Conservation (phyloP, 1,140 invertebrate species). For the Agrypnia vestita region DNA sequence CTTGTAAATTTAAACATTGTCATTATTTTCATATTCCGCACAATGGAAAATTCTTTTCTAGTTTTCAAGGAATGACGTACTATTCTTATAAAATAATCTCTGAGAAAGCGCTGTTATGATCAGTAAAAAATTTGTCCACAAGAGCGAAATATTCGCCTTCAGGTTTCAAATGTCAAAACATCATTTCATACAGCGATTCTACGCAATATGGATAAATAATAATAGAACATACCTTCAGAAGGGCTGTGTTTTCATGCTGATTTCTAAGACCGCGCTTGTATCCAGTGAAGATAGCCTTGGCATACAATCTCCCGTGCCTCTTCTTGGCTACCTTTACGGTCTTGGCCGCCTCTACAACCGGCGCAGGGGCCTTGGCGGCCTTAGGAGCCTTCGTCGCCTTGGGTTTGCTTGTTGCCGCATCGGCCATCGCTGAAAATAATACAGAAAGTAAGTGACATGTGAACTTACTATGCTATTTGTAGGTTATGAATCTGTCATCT, state of each 20-base stretch:
- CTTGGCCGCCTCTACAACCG: constrained; percentile 71
- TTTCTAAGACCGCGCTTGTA: constrained; percentile 97
- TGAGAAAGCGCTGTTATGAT: constrained; percentile 51
- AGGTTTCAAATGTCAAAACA: constrained; percentile 74
- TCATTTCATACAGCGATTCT: constrained; percentile 62
- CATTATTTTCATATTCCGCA: too few species aligned
- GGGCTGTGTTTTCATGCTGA: constrained; percentile 97
- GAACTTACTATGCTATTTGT: constrained; percentile 20
- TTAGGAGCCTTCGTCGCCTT: constrained; percentile 75
- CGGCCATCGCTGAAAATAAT: constrained; percentile 77
- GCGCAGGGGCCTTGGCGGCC: constrained; percentile 72
- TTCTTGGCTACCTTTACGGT: constrained; percentile 75
- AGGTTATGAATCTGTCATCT: constrained; percentile 55
- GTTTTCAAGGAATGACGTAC: too few species aligned
- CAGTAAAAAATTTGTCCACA: constrained; percentile 68
- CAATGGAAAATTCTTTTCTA: too few species aligned
- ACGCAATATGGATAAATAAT: not conserved
- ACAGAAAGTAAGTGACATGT: constrained; percentile 58
- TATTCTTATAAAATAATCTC: not conserved
- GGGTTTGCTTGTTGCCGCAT: constrained; percentile 73
- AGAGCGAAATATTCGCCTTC: constrained; percentile 62
- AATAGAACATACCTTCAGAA: constrained; percentile 83
- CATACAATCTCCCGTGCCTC: constrained; percentile 89
- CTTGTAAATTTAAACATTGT: too few species aligned
- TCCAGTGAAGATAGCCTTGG: constrained; percentile 98